Evolutionary conservation across 2,888 invertebrate genomes (phyloP), one percentile per base, ranked within the genome.

Genomic region (Herminia tarsipennalis): DNA sequence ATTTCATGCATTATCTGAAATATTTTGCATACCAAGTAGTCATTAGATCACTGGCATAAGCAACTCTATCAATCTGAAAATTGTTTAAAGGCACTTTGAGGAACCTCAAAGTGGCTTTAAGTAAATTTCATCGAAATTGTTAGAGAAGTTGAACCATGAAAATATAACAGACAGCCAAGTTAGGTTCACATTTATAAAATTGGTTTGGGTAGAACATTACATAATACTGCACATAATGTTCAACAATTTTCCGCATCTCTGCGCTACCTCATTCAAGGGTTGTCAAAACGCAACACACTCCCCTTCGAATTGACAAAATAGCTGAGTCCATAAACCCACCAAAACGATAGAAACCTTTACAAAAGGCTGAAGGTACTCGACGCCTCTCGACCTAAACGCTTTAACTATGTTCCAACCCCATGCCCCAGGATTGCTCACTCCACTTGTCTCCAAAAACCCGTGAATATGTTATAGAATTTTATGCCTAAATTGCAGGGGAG

Each of bases 371-470:
- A 76, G 66, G 77, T 78, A 80, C 90, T 90, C 78, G 61, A 87
- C 76, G 53, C 64, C 88, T 82, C 90, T 90, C 86, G 53, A 78
- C 84, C 84, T 91, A 91, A 91, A 90, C 90, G 91, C 86, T 91
- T 90, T 89, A 91, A 88, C 90, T 84, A 89, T 88, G 81, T 86
- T 83, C 88, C 88, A 78, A 81, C 87, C 88, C 88, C 82, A 82
- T 81, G 75, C 86, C 87, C 70, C 81, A 87, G 84, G 89, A 86
- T 75, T 91, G 89, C 90, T 90, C 90, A 90, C 88, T 88, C 88
- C 84, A 90, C 90, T 90, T 88, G 83, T 91, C 90, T 91, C 89
- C 90, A 83, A 88, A 90, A 88, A 83, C 83, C 81, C 83, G 78
- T 83, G 73, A 85, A 81, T 73, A 74, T 80, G 80, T 79, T 73